Evolutionary conservation across 2,888 invertebrate genomes (phyloP).

Genomic region (Ecliptopera silaceata): DNA sequence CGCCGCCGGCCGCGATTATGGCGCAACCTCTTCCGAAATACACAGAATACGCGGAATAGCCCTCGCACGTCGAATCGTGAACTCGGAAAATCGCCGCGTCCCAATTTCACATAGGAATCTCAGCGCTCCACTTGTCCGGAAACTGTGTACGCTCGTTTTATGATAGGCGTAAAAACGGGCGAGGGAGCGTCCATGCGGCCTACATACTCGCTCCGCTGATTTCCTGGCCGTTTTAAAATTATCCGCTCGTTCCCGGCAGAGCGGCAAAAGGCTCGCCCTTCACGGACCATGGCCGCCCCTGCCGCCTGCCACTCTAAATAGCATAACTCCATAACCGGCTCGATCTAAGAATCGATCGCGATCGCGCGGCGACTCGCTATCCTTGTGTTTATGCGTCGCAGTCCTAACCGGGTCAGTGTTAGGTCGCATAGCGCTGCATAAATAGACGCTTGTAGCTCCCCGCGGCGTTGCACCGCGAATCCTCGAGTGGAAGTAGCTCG

Average conservation of each 20-base stretch:
- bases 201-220: constrained; percentile 75
- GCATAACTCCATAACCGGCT: constrained; percentile 54
- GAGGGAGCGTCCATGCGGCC: constrained; percentile 70
- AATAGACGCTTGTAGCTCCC: constrained; percentile 64
- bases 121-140: constrained; percentile 75
- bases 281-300: constrained; percentile 70
- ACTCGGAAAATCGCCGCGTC: constrained; percentile 61
- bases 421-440: constrained; percentile 79
- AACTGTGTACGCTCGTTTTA: constrained; percentile 63
- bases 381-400: constrained; percentile 73
- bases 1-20: constrained; percentile 43
- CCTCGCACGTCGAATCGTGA: constrained; percentile 44
- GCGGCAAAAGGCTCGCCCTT: constrained; percentile 75
- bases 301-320: constrained; percentile 56
- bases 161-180: constrained; percentile 66
- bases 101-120: constrained; percentile 63
- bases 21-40: constrained; percentile 71
- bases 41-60: constrained; percentile 47
- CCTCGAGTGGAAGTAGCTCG: constrained; percentile 50
- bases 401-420: constrained; percentile 80
- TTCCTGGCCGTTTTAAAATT: constrained; percentile 78
- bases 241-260: constrained; percentile 69
- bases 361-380: constrained; percentile 51
- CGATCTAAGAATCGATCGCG: constrained; percentile 43
- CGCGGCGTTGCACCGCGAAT: constrained; percentile 40